Evolutionary conservation across 2,797 vertebrate species (phyloP), one percentile per base, ranked within the genome.

Genomic region (Xiphophorus birchmanni): DNA sequence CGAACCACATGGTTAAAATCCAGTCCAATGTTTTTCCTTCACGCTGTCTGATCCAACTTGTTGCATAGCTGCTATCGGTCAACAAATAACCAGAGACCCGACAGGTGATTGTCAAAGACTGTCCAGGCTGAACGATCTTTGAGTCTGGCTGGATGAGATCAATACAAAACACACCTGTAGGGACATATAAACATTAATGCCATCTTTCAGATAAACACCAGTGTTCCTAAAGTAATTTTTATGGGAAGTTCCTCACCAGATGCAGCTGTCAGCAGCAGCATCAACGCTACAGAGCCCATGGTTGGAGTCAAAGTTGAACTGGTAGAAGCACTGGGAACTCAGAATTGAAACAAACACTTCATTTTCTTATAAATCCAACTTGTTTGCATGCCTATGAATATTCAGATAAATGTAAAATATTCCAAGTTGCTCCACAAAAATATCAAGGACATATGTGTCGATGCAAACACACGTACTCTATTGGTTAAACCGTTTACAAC

Each of bases 21-120:
- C 65, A 81, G 1, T 84, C 76, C 76, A 79, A 1, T 60, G 42
- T 12, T 77, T 74, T 77, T 77, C 44, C 75, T 71, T 60, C 60
- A 29, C 60, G 0, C 15, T 84, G 76, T 81, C 82, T 78, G 76
- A 80, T 54, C 75, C 79, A 78, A 72, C 67, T 58, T 78, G 79
- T 75, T 78, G 23, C 76, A 65, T 85, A 81, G 73, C 1, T 71
- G 12, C 23, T 47, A 17, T 44, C 18, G 65, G 76, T 76, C 73
- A 81, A 1, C 56, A 76, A 79, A 65, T 79, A 80, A 58, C 79
- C 63, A 80, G 74, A 80, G 37, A 76, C 50, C 63, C 2, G 50
- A 80, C 79, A 76, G 63, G 40, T 75, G 73, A 80, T 69, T 75
- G 40, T 44, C 4, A 82, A 54, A 56, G 71, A 0, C 75, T 67